Base-by-base conservation (phyloP, 2,113 vertebrate genomes). In the Natator depressus region DNA sequence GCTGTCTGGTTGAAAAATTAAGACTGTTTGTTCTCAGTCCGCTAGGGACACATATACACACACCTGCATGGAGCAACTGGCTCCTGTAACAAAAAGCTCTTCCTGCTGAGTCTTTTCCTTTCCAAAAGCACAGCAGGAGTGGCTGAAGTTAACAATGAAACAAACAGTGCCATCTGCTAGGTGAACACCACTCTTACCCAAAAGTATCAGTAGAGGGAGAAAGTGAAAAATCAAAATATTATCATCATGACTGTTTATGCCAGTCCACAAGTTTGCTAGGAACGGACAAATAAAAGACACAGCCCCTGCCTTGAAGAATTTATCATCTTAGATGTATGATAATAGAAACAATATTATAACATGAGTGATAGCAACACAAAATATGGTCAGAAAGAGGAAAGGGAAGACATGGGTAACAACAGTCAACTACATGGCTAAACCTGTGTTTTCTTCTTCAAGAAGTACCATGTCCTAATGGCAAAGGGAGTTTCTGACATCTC, bases 101-200 rank as follows among this genome's bases (percentile, higher is more conserved):
- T 96, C 91, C 84, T 92, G 87, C 89, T 92, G 90, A 47, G 83
- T 90, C 94, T 89, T 83, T 75, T 47, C 24, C 85, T 89, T 87
- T 29, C 35, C 5, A 72, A 91, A 93, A 88, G 78, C 6, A 2
- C 76, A 19, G 46, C 2, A 0, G 38, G 54, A 82, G 14, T 14
- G 65, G 27, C 76, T 10, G 2, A 79, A 82, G 62, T 87, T 84
- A 46, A 42, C 0, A 4, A 49, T 0, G 89, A 82, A 94, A 93
- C 89, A 87, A 93, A 85, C 35, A 94, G 90, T 53, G 87, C 96
- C 97, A 97, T 93, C 97, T 97, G 94, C 95, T 1, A 82, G 92
- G 82, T 85, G 4, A 95, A 84, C 27, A 27, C 5, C 76, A 87
- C 54, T 29, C 47, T 47, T 4, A 38, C 10, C 87, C n/a, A n/a